Evolutionary conservation across 1,140 invertebrate species (phyloP), one percentile per base, ranked within the genome.

Genomic region (Hycleus phaleratus): DNA sequence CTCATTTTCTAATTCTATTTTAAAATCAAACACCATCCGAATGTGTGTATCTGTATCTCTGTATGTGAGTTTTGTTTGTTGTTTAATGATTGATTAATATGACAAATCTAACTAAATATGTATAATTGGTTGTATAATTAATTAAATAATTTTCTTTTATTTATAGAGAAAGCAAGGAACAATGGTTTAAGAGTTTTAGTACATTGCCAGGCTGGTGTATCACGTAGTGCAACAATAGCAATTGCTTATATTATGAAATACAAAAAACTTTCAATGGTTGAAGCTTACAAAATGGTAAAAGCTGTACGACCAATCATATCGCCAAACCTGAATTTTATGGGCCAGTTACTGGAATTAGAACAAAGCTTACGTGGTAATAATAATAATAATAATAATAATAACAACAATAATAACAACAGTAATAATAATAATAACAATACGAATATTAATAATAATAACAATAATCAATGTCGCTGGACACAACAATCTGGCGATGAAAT

Each of bases 311-410:
- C 86, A 26, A 96, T 97, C 72, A 96, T 98, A 65, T 95, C 93
- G 46, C 94, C 94, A 1, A 96, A 98, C 76, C 83, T 98, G 46
- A 97, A 97, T 72, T 98, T 98, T 76, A 94, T 98, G 86, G 92
- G 88, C 7, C 95, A 97, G 75, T 78, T 98, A 63, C 76, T 92
- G 39, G 91, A 97, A 68, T 82, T 93, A 66, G 92, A 95, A 70
- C 83, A 90, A 65, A 81, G 77, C 52, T 71, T 89, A 56, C 77
- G 79, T 26, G 79, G 74, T 58, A 76, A 74, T 53, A 78, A 74
- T 54, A 66, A 49, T 64, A 68, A 67, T 44, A 67, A 61, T 39
- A 32, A 32, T 3, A 32, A 32, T 32, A 32, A 32, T 2, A 32
- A 32, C 32, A 32, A 32, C 32, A 32, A 32, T 1, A 32, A 32